A percentile compares a stretch with the other conserved stretches of the same genome.
phyloP scores from a whole-genome alignment of 2,113 vertebrate genomes.

The Sigmodon hispidus region DNA sequence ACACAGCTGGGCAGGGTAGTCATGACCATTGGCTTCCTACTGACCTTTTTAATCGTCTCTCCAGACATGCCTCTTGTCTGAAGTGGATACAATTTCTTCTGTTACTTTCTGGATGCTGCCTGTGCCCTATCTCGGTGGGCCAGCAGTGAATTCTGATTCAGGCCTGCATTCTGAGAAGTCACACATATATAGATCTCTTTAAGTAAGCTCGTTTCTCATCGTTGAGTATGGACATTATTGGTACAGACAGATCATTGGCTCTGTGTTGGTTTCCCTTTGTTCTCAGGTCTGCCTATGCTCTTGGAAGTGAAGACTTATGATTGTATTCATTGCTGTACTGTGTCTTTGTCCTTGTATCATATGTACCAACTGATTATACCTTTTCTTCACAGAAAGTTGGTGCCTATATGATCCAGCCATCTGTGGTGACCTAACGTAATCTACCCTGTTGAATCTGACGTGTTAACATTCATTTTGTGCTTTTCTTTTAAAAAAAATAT shows the following conservation, averaged over 20 bases:
- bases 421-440: not conserved
- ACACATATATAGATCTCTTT: conserved; percentile 88
- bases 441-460: not conserved
- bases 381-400: not conserved
- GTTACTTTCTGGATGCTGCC: conserved; percentile 35
- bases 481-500: no score
- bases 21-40: conserved; percentile 85
- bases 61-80: conserved; percentile 88
- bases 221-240: not conserved
- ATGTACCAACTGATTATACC: not conserved
- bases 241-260: not conserved
- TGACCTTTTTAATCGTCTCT: conserved; percentile 89
- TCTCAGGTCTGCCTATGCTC: conserved; percentile 88
- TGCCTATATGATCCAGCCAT: not conserved
- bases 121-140: no score
- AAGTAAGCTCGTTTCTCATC: conserved; percentile 80
- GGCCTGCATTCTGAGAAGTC: conserved; percentile 88
- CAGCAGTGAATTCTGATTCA: conserved; percentile 71
- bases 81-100: conserved; percentile 77
- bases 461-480: not conserved
- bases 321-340: conserved; percentile 82
- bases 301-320: conserved; percentile 82
- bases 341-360: conserved; percentile 86
- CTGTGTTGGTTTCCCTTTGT: not conserved
- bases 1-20: conserved; percentile 87